phyloP scores from a whole-genome alignment of 2,113 vertebrate genomes.

The Anolis carolinensis region DNA sequence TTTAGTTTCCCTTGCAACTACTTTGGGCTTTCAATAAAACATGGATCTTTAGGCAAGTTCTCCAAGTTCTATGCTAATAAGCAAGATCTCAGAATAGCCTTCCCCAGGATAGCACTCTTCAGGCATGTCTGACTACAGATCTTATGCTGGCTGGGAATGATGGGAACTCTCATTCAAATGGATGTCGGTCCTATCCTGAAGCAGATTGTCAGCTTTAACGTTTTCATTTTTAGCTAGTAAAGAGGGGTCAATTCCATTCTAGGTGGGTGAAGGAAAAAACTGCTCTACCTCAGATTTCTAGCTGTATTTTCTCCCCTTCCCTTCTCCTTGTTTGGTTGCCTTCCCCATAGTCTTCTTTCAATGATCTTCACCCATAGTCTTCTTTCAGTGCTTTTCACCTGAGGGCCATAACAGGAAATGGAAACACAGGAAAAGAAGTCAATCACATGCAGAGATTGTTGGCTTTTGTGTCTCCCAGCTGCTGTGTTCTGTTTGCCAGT shows the following conservation, averaged over 20 bases:
- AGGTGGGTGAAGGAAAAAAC: no score
- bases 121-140: no score
- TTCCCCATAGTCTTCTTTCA: no score
- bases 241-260: background rate
- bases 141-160: no score
- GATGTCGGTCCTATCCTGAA: background rate
- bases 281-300: background rate
- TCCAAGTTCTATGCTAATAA: background rate
- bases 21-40: background rate
- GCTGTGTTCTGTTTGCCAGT: accelerated
- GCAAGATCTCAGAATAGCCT: no score
- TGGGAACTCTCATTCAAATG: no score
- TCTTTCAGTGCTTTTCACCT: no score
- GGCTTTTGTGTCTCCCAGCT: background rate
- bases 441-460: background rate
- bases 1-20: background rate
- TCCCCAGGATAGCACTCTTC: no score
- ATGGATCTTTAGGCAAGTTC: background rate
- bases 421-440: background rate
- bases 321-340: background rate
- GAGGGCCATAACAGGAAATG: constrained; percentile 1
- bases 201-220: background rate
- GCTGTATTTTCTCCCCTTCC: background rate
- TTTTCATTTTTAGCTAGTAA: background rate
- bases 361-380: no score